These are phyloP conservation scores for Paedocypris sp. DNA, from an alignment of 2,113 vertebrate genomes.

Conservation along the genomic window DNA sequence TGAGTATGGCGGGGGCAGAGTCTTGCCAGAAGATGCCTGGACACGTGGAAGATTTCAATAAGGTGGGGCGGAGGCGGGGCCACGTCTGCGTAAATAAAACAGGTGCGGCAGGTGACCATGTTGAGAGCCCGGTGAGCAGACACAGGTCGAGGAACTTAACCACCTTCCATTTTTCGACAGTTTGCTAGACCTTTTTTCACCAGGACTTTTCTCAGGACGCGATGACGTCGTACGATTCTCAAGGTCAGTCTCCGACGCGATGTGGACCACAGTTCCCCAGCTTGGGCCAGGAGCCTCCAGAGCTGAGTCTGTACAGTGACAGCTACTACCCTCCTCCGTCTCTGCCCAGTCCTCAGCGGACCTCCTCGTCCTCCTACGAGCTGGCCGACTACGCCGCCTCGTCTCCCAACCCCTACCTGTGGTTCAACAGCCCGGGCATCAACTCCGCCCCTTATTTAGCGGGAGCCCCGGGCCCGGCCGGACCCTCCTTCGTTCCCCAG, in stretches of 20 bases:
- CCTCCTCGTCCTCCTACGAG: slow-evolving; percentile 74
- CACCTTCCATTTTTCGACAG: no score
- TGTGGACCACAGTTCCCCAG: slow-evolving; percentile 94
- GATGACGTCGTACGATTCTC: slow-evolving; percentile 88
- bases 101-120: slow-evolving; percentile 57
- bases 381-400: slow-evolving; percentile 68
- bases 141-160: slow-evolving; percentile 1
- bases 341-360: slow-evolving; percentile 81
- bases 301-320: slow-evolving; percentile 88
- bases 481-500: slow-evolving; percentile 80
- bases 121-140: slow-evolving; percentile 27
- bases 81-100: slow-evolving; percentile 53
- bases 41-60: slow-evolving; percentile 47
- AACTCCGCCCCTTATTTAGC: slow-evolving; percentile 72
- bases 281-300: slow-evolving; percentile 89
- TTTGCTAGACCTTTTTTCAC: no score
- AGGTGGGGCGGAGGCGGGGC: slow-evolving; percentile 49
- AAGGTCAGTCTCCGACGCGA: slow-evolving; percentile 75
- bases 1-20: neutral
- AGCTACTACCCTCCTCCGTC: slow-evolving; percentile 88
- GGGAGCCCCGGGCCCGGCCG: slow-evolving; percentile 60
- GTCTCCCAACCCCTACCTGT: slow-evolving; percentile 85
- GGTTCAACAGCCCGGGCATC: slow-evolving; percentile 84
- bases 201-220: slow-evolving; percentile 41
- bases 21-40: neutral